phyloP scores from a whole-genome alignment of 2,113 vertebrate species.

The Ellobius talpinus region DNA sequence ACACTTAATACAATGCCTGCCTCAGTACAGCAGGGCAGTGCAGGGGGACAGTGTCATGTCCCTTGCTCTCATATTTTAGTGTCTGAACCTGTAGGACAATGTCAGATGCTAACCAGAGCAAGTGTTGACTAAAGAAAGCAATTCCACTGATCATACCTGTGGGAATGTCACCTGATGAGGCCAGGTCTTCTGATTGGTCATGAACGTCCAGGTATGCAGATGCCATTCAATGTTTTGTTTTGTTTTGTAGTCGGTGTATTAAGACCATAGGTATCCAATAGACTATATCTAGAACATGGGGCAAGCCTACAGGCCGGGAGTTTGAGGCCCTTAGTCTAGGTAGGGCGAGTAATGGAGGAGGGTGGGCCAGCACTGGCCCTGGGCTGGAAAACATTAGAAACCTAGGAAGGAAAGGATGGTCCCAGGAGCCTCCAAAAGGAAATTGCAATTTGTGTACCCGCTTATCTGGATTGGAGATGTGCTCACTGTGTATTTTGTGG shows the following conservation, averaged over 20 bases:
- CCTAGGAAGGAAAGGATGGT: not conserved
- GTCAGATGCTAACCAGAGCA: not conserved
- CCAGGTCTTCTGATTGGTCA: not conserved
- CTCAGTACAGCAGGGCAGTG: accelerated
- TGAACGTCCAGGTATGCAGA: not conserved
- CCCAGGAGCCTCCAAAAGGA: not conserved
- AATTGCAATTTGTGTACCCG: not conserved
- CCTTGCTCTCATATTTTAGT: not conserved
- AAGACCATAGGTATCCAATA: not conserved
- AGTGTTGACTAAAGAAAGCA: not conserved
- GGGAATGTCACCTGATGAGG: not conserved
- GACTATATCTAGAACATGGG: not conserved
- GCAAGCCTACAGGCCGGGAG: not conserved
- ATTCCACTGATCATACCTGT: not conserved
- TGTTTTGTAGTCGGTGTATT: not conserved
- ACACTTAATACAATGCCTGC: accelerated
- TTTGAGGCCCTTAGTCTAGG: not conserved
- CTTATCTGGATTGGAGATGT: slow-evolving; percentile 13
- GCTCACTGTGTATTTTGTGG: slow-evolving; percentile 52
- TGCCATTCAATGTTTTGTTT: no score
- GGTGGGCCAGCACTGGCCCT: not conserved
- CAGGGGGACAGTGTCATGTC: accelerated
- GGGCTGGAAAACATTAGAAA: not conserved
- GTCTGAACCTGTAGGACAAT: not conserved
- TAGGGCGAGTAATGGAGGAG: not conserved